phyloP scores from a whole-genome alignment of 1,140 invertebrate genomes.

The Babylonia areolata region DNA sequence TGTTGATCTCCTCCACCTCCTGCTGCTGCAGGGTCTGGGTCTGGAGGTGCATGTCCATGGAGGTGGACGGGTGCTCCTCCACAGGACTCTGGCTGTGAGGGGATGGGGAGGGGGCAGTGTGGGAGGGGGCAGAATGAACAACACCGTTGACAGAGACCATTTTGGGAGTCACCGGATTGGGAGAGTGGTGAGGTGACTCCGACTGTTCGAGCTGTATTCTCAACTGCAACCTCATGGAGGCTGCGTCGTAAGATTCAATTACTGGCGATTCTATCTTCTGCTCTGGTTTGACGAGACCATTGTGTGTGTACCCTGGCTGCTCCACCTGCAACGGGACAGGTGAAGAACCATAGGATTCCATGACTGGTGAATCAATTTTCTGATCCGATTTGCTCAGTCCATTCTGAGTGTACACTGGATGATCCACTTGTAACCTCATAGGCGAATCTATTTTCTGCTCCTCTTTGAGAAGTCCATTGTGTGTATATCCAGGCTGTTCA shows the following conservation, averaged over 20 bases:
- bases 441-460: not conserved
- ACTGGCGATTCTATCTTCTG: not conserved
- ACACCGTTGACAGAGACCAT: constrained; percentile 74
- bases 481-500: constrained; percentile 52
- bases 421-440: constrained; percentile 6
- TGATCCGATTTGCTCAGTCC: constrained; percentile 1
- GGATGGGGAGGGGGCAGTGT: constrained; percentile 51
- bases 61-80: not conserved
- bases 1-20: constrained; percentile 98
- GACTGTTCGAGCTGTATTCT: not conserved
- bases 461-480: constrained; percentile 1
- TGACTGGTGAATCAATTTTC: not conserved
- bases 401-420: not conserved
- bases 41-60: not conserved
- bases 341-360: not conserved
- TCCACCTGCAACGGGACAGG: not conserved
- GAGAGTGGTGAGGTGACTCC: constrained; percentile 72
- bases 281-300: not conserved
- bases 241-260: not conserved
- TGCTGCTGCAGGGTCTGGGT: constrained; percentile 43
- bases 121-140: constrained; percentile 73
- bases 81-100: constrained; percentile 51
- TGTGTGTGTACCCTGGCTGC: not conserved
- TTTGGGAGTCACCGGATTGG: constrained; percentile 76
- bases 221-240: not conserved